Conservation (phyloP, 1,140 invertebrate genomes). For the Saccostrea glomerata region DNA sequence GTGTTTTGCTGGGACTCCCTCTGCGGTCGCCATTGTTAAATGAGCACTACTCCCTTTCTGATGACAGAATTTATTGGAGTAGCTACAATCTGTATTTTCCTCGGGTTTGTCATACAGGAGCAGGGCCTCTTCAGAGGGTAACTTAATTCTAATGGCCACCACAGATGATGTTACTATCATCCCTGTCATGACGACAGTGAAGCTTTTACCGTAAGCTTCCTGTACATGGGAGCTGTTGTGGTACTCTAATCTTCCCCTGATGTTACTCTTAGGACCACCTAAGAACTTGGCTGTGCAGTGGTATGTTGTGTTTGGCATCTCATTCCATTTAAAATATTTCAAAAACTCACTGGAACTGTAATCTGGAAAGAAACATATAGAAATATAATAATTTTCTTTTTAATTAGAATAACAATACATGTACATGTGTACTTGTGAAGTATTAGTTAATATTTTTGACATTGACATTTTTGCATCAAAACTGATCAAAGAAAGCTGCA, state of each 20-base stretch:
- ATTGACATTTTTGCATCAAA: no score
- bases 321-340: slow-evolving; percentile 43
- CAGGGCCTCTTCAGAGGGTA: slow-evolving; percentile 47
- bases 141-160: slow-evolving; percentile 56
- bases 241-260: slow-evolving; percentile 55
- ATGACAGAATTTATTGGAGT: slow-evolving; percentile 35
- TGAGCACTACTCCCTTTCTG: slow-evolving; percentile 60
- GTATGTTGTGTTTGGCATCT: slow-evolving; percentile 50
- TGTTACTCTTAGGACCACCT: slow-evolving; percentile 54
- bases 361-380: slow-evolving; percentile 46
- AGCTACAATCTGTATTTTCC: slow-evolving; percentile 50
- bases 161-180: slow-evolving; percentile 63
- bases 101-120: slow-evolving; percentile 60
- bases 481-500: no score
- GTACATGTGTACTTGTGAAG: no score
- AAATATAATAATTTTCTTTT: no score
- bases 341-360: slow-evolving; percentile 40
- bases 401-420: no score
- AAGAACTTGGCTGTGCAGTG: slow-evolving; percentile 69
- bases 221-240: slow-evolving; percentile 55
- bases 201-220: slow-evolving; percentile 59
- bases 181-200: slow-evolving; percentile 56
- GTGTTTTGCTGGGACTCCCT: slow-evolving; percentile 52
- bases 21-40: slow-evolving; percentile 63
- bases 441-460: no score